Evolutionary conservation across 2,113 vertebrate genomes (phyloP), one percentile per base, ranked within the genome.

Genomic region (Phasianus colchicus): DNA sequence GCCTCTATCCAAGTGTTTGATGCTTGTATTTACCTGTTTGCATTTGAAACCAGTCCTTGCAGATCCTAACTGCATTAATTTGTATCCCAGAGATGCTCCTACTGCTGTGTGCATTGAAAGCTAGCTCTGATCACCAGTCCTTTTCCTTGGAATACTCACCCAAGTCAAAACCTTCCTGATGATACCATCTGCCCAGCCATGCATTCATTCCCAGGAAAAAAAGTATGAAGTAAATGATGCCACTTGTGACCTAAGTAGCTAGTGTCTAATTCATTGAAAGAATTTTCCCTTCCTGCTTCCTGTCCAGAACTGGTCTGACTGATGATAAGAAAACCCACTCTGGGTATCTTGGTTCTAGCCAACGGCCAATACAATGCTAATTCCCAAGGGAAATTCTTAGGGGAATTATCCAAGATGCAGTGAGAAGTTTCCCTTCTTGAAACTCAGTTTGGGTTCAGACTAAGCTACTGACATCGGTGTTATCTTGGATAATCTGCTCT

Each of bases 181-280:
- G 73, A 50, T 77, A 30, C 60, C 76, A 93, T 88, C 90, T 91
- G 72, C 29, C 90, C 42, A 81, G 25, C 42, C 29, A 16, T 45
- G 21, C 29, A 71, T 71, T 90, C 60, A n/a, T 58, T 90, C 88
- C 76, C 73, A 88, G 64, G 64, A 87, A 79, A 50, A 47, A 70
- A 54, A 73, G 52, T 78, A 90, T 29, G 40, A 84, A 93, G 86
- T 75, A 85, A 72, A 63, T 78, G 63, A 65, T 91, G 74, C 78
- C 83, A 93, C 81, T 83, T 4, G 0, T 93, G 84, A 87, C 58
- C 74, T 54, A 93, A 96, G 90, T 82, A 96, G 70, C 45, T 75
- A 61, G 48, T 79, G 58, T 40, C 86, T 94, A 86, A 84, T 92
- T 86, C 58, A 65, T 38, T n/a, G 74, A 88, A 90, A 57, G 70